These are phyloP conservation scores for Hesperophylax magnus DNA, from an alignment of 1,140 invertebrate genomes.

Conservation along the genomic window DNA sequence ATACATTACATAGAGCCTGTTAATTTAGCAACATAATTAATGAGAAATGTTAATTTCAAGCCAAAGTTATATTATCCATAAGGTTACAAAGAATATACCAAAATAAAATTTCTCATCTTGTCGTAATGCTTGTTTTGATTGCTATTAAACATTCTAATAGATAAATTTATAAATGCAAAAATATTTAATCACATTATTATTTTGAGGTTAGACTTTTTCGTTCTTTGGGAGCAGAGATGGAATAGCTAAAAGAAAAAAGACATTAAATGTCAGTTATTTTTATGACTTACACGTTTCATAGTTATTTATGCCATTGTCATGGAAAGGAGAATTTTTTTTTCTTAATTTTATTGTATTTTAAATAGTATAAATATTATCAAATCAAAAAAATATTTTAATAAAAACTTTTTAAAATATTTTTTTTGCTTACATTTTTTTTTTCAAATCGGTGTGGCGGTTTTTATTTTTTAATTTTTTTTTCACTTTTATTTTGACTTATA, in stretches of 20 bases:
- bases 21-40: too few species aligned
- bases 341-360: conserved; percentile 19
- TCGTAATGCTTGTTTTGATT: too few species aligned
- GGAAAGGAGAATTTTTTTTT: conserved; percentile 9
- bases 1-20: too few species aligned
- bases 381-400: not conserved
- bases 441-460: not conserved
- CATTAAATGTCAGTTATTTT: not conserved
- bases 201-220: too few species aligned
- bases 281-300: not conserved
- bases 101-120: too few species aligned
- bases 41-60: too few species aligned
- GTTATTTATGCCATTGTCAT: not conserved
- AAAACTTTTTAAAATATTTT: conserved; percentile 5
- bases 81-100: too few species aligned
- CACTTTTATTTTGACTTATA: not conserved
- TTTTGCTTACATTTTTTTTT: conserved; percentile 9
- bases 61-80: too few species aligned
- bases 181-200: too few species aligned
- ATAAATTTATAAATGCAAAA: too few species aligned
- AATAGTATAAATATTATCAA: not conserved
- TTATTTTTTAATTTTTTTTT: not conserved
- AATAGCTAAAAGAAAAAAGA: conserved; percentile 14
- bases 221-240: not conserved
- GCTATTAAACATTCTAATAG: too few species aligned